Evolutionary conservation across 2,113 vertebrate species (phyloP).

Genomic region (Trinectes maculatus): DNA sequence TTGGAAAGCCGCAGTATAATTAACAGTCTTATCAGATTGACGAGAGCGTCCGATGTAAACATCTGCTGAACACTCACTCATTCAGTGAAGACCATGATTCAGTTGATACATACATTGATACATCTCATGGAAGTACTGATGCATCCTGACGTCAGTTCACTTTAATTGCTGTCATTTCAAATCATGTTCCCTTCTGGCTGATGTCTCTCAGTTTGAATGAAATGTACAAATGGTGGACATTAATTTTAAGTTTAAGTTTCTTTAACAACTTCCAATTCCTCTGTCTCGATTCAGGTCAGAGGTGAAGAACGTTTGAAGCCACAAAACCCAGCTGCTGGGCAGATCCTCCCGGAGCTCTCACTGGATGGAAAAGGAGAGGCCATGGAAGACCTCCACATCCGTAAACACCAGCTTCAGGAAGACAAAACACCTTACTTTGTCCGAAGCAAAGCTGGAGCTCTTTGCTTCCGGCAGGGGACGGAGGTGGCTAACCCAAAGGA

Average conservation of each 20-base stretch:
- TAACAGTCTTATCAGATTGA: no score
- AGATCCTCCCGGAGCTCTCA: slow-evolving; percentile 3
- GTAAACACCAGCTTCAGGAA: slow-evolving; percentile 84
- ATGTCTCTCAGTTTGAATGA: not conserved
- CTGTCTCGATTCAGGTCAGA: slow-evolving; percentile 23
- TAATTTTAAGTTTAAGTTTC: not conserved
- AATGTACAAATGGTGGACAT: not conserved
- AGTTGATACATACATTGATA: not conserved
- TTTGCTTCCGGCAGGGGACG: slow-evolving; percentile 94
- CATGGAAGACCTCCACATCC: slow-evolving; percentile 83
- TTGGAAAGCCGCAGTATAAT: not conserved
- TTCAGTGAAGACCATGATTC: not conserved
- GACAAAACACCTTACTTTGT: slow-evolving; percentile 89
- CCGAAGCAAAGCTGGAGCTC: slow-evolving; percentile 91
- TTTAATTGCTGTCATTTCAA: not conserved
- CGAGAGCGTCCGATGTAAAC: no score
- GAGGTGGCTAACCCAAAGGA: slow-evolving; percentile 86
- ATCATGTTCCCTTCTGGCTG: no score
- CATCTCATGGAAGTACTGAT: not conserved
- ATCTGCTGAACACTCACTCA: no score
- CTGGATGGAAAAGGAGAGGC: not conserved
- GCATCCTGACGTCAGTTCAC: not conserved
- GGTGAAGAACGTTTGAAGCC: slow-evolving; percentile 45
- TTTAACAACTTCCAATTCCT: not conserved
- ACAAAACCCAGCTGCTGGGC: slow-evolving; percentile 27